Evolutionary conservation across 2,113 vertebrate species (phyloP).

Genomic region (Sminthopsis crassicaudata): DNA sequence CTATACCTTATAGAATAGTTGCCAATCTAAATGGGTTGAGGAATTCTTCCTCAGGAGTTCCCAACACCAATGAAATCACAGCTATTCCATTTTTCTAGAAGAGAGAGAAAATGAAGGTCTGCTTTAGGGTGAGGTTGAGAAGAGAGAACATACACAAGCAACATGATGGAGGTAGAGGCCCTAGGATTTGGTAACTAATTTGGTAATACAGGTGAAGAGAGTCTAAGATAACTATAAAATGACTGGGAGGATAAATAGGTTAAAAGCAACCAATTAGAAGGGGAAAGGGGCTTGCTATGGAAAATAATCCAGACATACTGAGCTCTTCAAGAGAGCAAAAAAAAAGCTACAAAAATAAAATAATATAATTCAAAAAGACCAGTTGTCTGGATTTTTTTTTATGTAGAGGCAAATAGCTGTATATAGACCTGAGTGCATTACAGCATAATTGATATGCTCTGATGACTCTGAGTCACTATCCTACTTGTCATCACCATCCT

Average conservation of each 20-base stretch:
- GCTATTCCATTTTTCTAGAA: neutral
- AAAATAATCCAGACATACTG: neutral
- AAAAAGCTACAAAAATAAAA: neutral
- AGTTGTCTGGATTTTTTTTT: neutral
- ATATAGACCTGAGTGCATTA: neutral
- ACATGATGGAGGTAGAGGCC: neutral
- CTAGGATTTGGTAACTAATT: neutral
- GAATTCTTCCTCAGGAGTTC: neutral
- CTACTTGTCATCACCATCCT: neutral
- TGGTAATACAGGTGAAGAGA: neutral
- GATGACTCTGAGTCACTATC: neutral
- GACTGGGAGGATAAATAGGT: neutral
- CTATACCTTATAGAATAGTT: neutral
- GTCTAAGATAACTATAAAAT: neutral
- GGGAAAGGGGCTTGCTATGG: neutral
- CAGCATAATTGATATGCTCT: neutral
- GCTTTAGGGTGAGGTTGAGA: neutral
- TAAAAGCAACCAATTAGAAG: neutral
- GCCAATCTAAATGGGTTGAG: neutral
- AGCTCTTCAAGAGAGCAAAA: neutral
- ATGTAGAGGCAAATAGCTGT: neutral
- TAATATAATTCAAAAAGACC: neutral
- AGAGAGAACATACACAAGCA: neutral
- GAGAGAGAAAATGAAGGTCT: neutral
- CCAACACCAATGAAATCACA: neutral